Evolutionary conservation across 1,140 invertebrate species (phyloP).

Genomic region (Drosophila sulfurigaster): DNA sequence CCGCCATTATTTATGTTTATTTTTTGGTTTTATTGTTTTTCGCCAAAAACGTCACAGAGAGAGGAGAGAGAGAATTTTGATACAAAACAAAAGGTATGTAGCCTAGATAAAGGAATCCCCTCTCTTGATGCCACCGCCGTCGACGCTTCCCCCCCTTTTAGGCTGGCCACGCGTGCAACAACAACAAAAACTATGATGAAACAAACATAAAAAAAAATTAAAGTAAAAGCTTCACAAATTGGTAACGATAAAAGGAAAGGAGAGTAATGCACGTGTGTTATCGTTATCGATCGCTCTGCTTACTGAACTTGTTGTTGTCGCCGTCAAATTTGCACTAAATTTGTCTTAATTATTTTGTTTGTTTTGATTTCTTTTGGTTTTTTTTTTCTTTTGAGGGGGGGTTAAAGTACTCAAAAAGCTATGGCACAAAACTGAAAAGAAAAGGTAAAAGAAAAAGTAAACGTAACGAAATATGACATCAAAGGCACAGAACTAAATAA

Average conservation of each 20-base stretch:
- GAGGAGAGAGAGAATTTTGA: slow-evolving; percentile 70
- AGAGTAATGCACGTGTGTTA: slow-evolving; percentile 27
- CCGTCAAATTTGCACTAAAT: slow-evolving; percentile 17
- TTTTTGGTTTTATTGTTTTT: slow-evolving; percentile 12
- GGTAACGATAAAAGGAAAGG: slow-evolving; percentile 27
- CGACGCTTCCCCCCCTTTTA: too few species aligned
- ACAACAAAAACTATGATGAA: slow-evolving; percentile 12
- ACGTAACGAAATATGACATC: slow-evolving; percentile 61
- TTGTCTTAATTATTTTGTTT: slow-evolving; percentile 17
- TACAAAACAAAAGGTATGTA: slow-evolving; percentile 83
- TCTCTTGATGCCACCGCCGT: background rate
- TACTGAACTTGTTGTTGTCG: slow-evolving; percentile 13
- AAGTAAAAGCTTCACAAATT: background rate
- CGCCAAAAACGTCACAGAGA: too few species aligned
- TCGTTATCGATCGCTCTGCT: slow-evolving; percentile 32
- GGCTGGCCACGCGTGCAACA: background rate
- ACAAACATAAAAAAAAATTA: background rate
- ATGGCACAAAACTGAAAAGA: slow-evolving; percentile 79
- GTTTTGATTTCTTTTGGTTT: slow-evolving; percentile 31
- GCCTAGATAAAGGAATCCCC: slow-evolving; percentile 46
- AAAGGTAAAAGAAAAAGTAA: slow-evolving; percentile 38
- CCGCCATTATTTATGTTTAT: slow-evolving; percentile 90
- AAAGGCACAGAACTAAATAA: slow-evolving; percentile 46
- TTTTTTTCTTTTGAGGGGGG: slow-evolving; percentile 7
- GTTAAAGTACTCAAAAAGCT: slow-evolving; percentile 64